phyloP scores from a whole-genome alignment of 64 coral and sea anemone genomes.

The Montipora cactus region DNA sequence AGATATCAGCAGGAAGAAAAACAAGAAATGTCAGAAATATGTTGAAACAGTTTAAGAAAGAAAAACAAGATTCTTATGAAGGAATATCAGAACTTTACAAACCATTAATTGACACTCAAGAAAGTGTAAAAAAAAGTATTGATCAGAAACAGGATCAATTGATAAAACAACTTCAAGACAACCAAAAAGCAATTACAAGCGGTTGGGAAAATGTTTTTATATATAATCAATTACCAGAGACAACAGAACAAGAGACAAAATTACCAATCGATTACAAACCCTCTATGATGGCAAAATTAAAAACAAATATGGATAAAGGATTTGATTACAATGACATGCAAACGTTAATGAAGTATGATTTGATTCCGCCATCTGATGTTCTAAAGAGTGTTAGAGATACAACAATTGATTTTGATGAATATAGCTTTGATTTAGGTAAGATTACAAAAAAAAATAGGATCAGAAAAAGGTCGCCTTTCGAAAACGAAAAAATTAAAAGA shows the following conservation, averaged over 20 bases:
- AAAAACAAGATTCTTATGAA: conserved; percentile 42
- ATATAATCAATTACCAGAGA: neutral
- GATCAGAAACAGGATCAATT: neutral
- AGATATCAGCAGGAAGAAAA: neutral
- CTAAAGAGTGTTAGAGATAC: neutral
- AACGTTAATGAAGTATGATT: neutral
- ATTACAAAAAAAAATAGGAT: too few relatives aligned
- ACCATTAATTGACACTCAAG: conserved; percentile 48
- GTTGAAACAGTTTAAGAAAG: neutral
- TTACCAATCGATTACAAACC: neutral
- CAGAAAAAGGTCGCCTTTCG: conserved; percentile 1
- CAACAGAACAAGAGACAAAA: neutral
- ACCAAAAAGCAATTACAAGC: neutral
- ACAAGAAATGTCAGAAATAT: neutral
- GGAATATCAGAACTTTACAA: neutral
- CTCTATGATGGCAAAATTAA: neutral
- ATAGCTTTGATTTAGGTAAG: neutral
- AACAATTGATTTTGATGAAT: neutral
- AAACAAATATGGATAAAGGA: neutral
- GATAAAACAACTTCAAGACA: neutral
- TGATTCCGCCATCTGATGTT: neutral
- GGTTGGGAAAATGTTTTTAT: neutral
- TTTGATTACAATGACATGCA: too few relatives aligned
- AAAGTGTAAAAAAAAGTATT: neutral
- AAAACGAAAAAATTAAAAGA: neutral